Percentiles rank a stretch among this genome's conserved stretches.
phyloP scores from a whole-genome alignment of 2,113 vertebrate genomes.

The Hemichromis elongatus region DNA sequence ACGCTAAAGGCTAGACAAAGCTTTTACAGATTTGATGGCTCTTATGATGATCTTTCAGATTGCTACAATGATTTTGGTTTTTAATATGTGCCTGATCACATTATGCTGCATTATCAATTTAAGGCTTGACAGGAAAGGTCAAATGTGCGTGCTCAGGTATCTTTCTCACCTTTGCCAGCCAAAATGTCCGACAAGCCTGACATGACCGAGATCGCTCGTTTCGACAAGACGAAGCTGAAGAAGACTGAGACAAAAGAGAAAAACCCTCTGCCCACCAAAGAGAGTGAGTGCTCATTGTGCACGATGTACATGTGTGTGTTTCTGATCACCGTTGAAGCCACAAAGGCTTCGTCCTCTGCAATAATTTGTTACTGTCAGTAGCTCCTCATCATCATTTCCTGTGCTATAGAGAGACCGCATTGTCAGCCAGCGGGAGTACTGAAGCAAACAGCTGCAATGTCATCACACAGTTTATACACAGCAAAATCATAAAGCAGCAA shows the following conservation, averaged over 20 bases:
- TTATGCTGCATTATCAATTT: not conserved
- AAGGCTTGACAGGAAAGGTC: conserved; percentile 21
- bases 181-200: conserved; percentile 89
- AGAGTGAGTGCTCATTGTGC: conserved; percentile 76
- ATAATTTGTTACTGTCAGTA: conserved; percentile 28
- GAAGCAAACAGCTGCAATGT: conserved; percentile 21
- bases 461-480: conserved; percentile 9
- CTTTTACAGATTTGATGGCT: not conserved
- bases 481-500: not conserved
- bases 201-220: conserved; percentile 83
- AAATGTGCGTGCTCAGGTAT: conserved; percentile 1
- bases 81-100: not conserved
- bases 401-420: not conserved
- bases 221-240: conserved; percentile 89
- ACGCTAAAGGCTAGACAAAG: not conserved
- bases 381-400: conserved; percentile 4
- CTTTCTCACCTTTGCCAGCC: conserved; percentile 50
- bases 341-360: not conserved
- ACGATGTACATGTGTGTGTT: not conserved
- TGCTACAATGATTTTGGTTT: not conserved
- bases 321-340: not conserved
- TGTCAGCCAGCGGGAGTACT: conserved; percentile 18
- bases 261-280: conserved; percentile 87
- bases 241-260: conserved; percentile 89
- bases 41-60: not conserved